These are phyloP conservation scores for Pica pica DNA, from an alignment of 2,113 vertebrate species.

Conservation along the genomic window DNA sequence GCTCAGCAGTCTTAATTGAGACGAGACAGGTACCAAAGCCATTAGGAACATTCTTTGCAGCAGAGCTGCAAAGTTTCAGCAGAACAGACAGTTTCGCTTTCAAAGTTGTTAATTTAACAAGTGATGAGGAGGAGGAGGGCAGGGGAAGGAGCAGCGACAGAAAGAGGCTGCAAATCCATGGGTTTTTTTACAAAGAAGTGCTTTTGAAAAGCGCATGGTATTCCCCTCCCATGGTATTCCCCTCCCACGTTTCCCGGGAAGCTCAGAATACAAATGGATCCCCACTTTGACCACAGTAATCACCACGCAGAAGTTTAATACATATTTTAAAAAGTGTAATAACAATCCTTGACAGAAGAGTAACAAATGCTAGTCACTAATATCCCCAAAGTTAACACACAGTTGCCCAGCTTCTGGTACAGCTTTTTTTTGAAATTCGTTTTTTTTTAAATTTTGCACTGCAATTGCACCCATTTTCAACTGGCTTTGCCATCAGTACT, in stretches of 20 bases:
- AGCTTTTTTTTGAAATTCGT: not conserved
- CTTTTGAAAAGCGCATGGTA: not conserved
- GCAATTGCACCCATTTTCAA: not conserved
- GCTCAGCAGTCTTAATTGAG: not conserved
- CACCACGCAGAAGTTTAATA: not conserved
- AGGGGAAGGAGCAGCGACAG: not conserved
- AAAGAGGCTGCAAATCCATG: not conserved
- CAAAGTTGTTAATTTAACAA: not conserved
- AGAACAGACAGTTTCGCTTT: not conserved
- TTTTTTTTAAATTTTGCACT: not conserved
- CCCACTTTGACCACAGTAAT: not conserved
- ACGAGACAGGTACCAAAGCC: not conserved
- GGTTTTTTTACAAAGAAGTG: not conserved
- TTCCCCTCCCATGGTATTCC: not conserved
- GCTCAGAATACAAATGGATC: not conserved
- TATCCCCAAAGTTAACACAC: conserved; percentile 25
- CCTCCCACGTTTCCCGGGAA: not conserved
- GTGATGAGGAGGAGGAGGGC: not conserved
- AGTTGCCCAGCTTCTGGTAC: not conserved
- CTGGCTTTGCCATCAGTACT: not conserved
- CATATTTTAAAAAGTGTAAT: not conserved
- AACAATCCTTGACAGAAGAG: not conserved
- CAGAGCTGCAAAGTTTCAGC: not conserved
- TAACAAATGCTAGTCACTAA: not conserved
- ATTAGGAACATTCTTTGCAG: not conserved